Evolutionary conservation across 1,140 invertebrate genomes (phyloP), one percentile per base, ranked within the genome.

Genomic region (Anastrepha obliqua): DNA sequence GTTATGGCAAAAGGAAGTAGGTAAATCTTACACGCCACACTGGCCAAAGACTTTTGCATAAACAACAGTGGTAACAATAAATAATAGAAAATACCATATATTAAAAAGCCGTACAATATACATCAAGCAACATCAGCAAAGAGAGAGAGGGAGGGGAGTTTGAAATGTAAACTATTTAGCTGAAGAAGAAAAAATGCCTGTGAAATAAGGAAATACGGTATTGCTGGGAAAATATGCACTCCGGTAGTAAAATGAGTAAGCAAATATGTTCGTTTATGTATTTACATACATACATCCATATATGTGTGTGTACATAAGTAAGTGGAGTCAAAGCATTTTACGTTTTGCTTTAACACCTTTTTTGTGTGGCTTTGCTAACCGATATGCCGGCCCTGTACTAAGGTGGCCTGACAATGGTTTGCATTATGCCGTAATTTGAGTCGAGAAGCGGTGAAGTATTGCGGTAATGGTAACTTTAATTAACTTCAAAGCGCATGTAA

Each of bases 331-430:
- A 81, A 51, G 47, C 20, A 20, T 81, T n/a, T 81, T 81, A 51
- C n/a, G 74, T 58, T 81, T n/a, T 55, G 74, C 74, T 81, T 81
- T 55, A 81, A 81, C 74, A 55, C 74, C 74, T 81, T 81, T 47
- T 20, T 81, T 81, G 74, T 81, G 74, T 81, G 74, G 20, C n/a
- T 81, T 81, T 81, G 47, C 74, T 55, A 81, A 55, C 47, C 47
- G 74, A 81, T 11, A 81, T 55, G 47, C 74, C 9, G 74, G 17
- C 44, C 17, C 3, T 81, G 7, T 55, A 20, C 47, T 51, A 29
- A 81, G 47, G 42, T 55, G 74, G 44, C 20, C 17, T 20, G 2
- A 55, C 47, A 81, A 47, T 51, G 47, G 47, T n/a, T 81, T 55
- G 47, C 47, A 81, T 29, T 81, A 55, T 81, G 47, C 13, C 15